Percentiles rank a stretch among this genome's conserved stretches.
These are phyloP conservation scores for Nomada fabriciana DNA, from an alignment of 2,888 invertebrate species.

Conservation along the genomic window DNA sequence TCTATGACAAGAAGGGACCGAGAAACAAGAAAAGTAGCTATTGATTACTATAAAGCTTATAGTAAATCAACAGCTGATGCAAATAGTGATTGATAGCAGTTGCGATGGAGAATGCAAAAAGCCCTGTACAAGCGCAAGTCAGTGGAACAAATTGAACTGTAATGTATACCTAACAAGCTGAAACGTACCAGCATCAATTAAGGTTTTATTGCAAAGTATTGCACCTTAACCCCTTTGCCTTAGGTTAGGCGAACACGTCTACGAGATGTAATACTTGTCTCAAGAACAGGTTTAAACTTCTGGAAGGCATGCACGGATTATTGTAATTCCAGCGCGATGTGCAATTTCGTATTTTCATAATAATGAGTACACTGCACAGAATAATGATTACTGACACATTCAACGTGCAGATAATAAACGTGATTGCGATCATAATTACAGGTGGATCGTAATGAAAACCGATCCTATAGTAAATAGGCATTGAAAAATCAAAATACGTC, in stretches of 20 bases:
- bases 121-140: too few relatives aligned
- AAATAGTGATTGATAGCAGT: neutral
- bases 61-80: neutral
- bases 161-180: neutral
- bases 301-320: neutral
- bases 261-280: neutral
- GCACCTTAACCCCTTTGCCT: neutral
- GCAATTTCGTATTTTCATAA: neutral
- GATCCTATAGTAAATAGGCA: too few relatives aligned
- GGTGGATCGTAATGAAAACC: too few relatives aligned
- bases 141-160: conserved; percentile 8
- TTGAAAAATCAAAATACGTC: too few relatives aligned
- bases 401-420: too few relatives aligned
- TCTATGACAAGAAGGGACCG: too few relatives aligned
- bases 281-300: conserved; percentile 1
- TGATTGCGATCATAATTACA: too few relatives aligned
- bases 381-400: too few relatives aligned
- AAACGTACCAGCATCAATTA: neutral
- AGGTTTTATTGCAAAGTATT: neutral
- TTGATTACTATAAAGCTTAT: neutral
- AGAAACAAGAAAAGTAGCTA: too few relatives aligned
- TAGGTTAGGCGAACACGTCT: neutral
- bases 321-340: neutral
- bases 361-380: neutral
- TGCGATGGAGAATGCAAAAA: too few relatives aligned